Conservation (phyloP, 2,113 vertebrate species). For the Forbesichthys agassizii region DNA sequence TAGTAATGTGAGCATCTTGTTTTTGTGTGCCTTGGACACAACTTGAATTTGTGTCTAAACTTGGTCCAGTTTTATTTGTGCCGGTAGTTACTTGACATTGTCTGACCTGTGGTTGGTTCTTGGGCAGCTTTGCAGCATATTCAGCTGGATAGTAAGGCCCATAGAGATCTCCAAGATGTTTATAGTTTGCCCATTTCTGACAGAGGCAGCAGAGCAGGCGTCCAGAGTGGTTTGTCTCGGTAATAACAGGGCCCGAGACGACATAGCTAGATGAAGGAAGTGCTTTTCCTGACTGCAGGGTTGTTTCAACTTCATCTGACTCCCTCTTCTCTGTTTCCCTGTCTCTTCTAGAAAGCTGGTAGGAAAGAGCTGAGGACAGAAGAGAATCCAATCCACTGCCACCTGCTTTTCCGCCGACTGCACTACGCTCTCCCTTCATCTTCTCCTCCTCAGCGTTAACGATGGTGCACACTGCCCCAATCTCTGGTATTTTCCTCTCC, state of each 20-base stretch:
- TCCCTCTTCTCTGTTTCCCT: constrained; percentile 70
- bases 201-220: constrained; percentile 95
- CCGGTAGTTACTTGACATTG: constrained; percentile 62
- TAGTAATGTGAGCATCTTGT: constrained; percentile 53
- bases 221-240: constrained; percentile 88
- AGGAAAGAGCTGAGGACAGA: constrained; percentile 59
- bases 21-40: constrained; percentile 71
- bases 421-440: constrained; percentile 69
- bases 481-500: constrained; percentile 90
- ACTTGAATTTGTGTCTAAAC: constrained; percentile 51
- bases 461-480: constrained; percentile 92
- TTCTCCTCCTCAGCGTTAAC: constrained; percentile 94
- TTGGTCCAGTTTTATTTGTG: constrained; percentile 58
- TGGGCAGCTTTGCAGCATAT: constrained; percentile 90
- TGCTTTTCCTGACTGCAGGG: constrained; percentile 84
- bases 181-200: constrained; percentile 98
- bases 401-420: constrained; percentile 60
- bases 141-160: constrained; percentile 97
- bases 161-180: constrained; percentile 96
- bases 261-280: constrained; percentile 90
- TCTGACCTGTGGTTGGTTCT: constrained; percentile 87
- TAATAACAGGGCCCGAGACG: constrained; percentile 89
- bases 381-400: constrained; percentile 60
- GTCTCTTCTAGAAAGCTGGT: constrained; percentile 70
- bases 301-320: constrained; percentile 66